Conservation (phyloP, 2,113 vertebrate genomes). For the Megatriorchis doriae region DNA sequence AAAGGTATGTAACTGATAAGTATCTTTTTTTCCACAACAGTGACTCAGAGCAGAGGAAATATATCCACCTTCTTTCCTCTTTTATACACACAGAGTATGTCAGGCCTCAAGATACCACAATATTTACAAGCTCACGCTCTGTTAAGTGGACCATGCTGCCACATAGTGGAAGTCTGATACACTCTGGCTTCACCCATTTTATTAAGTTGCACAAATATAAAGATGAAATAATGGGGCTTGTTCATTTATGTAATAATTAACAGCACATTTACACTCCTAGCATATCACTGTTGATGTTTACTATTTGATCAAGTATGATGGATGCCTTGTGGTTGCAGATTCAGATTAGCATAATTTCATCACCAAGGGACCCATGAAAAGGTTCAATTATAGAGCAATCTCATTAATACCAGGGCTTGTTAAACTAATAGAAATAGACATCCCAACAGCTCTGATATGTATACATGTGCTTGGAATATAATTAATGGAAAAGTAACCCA, state of each 20-base stretch:
- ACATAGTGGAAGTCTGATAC: constrained; percentile 78
- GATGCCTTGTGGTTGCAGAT: constrained; percentile 92
- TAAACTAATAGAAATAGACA: constrained; percentile 88
- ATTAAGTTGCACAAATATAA: constrained; percentile 7
- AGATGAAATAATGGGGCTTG: constrained; percentile 71
- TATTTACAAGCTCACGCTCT: neutral
- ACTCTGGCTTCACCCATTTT: neutral
- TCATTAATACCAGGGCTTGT: constrained; percentile 94
- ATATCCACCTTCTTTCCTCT: neutral
- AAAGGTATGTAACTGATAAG: neutral
- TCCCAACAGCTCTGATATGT: constrained; percentile 83
- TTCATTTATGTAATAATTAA: constrained; percentile 81
- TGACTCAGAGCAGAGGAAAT: constrained; percentile 1
- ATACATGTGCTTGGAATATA: constrained; percentile 87
- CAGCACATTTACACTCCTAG: constrained; percentile 75
- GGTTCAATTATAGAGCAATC: constrained; percentile 93
- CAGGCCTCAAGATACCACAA: neutral
- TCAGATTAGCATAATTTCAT: constrained; percentile 90
- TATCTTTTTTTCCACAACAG: neutral
- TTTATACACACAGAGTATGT: neutral
- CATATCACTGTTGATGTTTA: constrained; percentile 84
- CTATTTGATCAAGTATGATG: constrained; percentile 91
- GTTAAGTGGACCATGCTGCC: constrained; percentile 87
- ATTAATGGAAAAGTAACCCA: constrained; percentile 81
- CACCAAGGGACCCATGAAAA: constrained; percentile 92